phyloP scores from a whole-genome alignment of 2,797 vertebrate genomes.

The Nyctalus aviator region DNA sequence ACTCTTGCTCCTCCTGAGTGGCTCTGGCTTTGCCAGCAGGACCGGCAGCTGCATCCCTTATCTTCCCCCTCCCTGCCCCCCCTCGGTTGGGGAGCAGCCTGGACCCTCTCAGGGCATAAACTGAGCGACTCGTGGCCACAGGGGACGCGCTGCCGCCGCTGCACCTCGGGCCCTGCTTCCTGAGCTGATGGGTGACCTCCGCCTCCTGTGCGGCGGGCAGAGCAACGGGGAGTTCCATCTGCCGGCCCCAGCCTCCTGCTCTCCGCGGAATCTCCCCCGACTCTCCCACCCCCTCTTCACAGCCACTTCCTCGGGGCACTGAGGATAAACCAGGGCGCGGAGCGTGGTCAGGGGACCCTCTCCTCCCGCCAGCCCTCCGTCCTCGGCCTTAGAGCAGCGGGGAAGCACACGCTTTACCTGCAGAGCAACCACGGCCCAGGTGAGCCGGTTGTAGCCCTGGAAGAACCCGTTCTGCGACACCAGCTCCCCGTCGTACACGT shows the following conservation, averaged over 20 bases:
- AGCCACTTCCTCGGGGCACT: background rate
- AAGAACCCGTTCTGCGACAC: conserved; percentile 96
- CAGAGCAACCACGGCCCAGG: conserved; percentile 95
- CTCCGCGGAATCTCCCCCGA: background rate
- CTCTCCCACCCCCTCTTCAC: background rate
- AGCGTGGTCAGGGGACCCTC: background rate
- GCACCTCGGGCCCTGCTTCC: background rate
- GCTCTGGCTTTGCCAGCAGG: background rate
- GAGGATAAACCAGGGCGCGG: background rate
- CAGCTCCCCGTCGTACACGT: conserved; percentile 94
- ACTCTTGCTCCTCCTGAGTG: background rate
- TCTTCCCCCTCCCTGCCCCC: no score
- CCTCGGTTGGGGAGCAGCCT: background rate
- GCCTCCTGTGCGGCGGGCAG: background rate
- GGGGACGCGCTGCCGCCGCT: background rate
- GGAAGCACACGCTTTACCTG: conserved; percentile 90
- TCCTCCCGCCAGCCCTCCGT: background rate
- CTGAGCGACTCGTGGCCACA: background rate
- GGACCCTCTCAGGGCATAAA: background rate
- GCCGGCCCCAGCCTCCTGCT: background rate
- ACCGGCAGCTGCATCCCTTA: no score
- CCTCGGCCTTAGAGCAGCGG: background rate
- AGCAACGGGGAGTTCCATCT: conserved; percentile 34
- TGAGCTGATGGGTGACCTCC: background rate
- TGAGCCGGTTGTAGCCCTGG: conserved; percentile 97